Conservation (phyloP, 2,888 invertebrate genomes). For the Dryococelus australis region DNA sequence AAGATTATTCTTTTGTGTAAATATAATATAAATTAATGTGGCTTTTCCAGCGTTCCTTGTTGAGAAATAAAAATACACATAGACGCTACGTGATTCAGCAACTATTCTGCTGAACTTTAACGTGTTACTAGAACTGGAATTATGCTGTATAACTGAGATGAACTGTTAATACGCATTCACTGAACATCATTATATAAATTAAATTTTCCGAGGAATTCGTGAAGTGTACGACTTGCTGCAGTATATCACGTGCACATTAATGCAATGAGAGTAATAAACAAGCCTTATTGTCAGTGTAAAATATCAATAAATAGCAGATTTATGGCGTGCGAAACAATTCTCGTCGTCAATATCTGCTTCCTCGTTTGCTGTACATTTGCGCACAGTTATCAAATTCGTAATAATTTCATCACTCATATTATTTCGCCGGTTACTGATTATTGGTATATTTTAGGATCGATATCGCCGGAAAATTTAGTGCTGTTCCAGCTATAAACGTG, state of each 20-base stretch:
- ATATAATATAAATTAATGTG: too few species aligned
- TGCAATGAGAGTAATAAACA: neutral
- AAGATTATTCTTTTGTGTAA: too few species aligned
- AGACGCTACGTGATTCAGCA: too few species aligned
- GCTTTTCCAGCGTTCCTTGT: too few species aligned
- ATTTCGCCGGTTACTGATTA: neutral
- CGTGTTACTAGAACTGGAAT: too few species aligned
- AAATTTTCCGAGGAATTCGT: neutral
- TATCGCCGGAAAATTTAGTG: neutral
- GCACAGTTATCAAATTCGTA: neutral
- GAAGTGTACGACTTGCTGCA: neutral
- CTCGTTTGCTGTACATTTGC: neutral
- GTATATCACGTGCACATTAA: neutral
- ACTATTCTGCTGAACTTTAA: too few species aligned
- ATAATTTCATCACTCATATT: neutral
- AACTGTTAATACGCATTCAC: too few species aligned
- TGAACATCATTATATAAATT: neutral
- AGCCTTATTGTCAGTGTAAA: neutral
- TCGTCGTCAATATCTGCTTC: neutral
- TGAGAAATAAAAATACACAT: too few species aligned
- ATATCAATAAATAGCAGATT: neutral
- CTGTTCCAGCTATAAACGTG: neutral
- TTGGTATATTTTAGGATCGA: neutral
- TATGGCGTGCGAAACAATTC: slow-evolving; percentile 1
- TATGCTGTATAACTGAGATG: too few species aligned